Evolutionary conservation across 2,113 vertebrate species (phyloP).

Genomic region (Puffinus mauretanicus): DNA sequence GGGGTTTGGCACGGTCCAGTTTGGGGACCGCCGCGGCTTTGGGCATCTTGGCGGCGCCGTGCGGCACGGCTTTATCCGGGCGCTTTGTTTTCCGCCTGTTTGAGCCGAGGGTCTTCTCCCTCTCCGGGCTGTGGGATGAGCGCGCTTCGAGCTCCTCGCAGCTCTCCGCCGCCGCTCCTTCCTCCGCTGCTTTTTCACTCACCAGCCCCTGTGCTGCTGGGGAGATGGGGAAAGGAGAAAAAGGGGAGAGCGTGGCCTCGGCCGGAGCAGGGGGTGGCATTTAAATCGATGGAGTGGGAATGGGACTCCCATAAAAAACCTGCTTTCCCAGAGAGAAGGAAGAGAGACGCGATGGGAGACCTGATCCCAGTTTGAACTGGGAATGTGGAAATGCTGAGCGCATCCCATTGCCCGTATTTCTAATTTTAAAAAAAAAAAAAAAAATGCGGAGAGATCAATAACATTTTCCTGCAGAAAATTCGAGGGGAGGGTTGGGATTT

Average conservation of each 20-base stretch:
- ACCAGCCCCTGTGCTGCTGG: neutral
- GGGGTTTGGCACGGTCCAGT: neutral
- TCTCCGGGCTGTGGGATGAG: neutral
- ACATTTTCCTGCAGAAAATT: no score
- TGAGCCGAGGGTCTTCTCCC: neutral
- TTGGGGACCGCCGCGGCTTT: fast-evolving
- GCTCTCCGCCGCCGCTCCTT: fast-evolving
- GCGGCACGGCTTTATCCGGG: neutral
- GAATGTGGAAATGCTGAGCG: neutral
- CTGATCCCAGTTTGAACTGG: neutral
- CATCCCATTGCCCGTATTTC: neutral
- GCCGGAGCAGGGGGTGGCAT: fast-evolving
- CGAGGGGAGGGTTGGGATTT: neutral
- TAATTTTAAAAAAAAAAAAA: neutral
- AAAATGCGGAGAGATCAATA: neutral
- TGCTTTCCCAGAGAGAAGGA: neutral
- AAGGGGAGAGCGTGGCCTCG: neutral
- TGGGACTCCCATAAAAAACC: neutral
- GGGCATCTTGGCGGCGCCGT: fast-evolving
- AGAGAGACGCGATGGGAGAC: neutral
- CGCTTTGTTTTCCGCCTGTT: neutral
- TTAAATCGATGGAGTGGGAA: neutral
- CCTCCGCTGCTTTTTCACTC: neutral
- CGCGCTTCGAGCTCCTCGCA: fast-evolving
- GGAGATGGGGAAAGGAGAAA: neutral